Conservation (phyloP, 1,140 invertebrate genomes). For the Lucilia cuprina region DNA sequence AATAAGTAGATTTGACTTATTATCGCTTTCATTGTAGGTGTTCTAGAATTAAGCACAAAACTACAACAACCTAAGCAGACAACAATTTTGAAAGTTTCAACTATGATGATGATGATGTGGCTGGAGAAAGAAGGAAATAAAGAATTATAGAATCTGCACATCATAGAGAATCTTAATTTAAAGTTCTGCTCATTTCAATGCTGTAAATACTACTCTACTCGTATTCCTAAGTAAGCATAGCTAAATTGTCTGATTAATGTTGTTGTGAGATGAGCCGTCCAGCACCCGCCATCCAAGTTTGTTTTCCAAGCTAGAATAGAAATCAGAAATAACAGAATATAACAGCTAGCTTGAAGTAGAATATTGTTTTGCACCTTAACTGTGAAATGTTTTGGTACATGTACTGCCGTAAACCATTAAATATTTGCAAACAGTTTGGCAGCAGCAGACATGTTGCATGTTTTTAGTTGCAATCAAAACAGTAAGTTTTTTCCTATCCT, state of each 20-base stretch:
- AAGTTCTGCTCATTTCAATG: neutral
- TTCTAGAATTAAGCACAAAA: neutral
- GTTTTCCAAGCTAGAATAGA: neutral
- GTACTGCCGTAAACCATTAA: constrained; percentile 7
- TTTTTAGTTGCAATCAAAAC: no score
- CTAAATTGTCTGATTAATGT: constrained; percentile 29
- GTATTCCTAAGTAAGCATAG: neutral
- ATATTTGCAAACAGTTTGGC: constrained; percentile 3
- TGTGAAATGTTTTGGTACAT: constrained; percentile 28
- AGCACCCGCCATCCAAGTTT: neutral
- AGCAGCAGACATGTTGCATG: neutral
- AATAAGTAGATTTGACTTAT: constrained; percentile 21
- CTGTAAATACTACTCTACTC: neutral
- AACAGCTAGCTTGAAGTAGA: neutral
- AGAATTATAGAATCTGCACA: no score
- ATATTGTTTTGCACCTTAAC: constrained; percentile 21
- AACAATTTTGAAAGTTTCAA: constrained; percentile 3
- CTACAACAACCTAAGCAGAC: neutral
- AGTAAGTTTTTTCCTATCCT: no score
- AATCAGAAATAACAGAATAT: neutral
- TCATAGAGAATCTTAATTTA: neutral
- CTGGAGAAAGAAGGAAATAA: neutral
- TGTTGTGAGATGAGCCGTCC: neutral
- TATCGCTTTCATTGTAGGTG: constrained; percentile 30
- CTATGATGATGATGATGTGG: neutral